These are phyloP conservation scores for Nannoperca australis DNA, from an alignment of 2,797 vertebrate genomes.

Conservation along the genomic window DNA sequence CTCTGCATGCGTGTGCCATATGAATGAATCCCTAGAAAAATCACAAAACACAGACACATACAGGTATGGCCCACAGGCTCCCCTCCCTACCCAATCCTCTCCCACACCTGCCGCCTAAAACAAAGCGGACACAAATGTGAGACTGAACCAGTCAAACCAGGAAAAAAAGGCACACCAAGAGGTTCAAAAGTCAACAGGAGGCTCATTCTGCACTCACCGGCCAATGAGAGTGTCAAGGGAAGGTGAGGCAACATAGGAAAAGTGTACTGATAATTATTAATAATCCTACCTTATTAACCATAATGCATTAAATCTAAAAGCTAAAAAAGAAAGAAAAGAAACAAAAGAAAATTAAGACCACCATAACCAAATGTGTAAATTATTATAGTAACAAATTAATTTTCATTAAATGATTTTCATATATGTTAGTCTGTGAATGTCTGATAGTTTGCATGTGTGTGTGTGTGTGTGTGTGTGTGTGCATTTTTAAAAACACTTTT, in stretches of 20 bases:
- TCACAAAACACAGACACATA: conserved; percentile 44
- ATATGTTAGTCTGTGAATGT: conserved; percentile 25
- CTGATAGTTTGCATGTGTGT: conserved; percentile 1
- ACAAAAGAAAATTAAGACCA: conserved; percentile 18
- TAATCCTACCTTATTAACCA: conserved; percentile 18
- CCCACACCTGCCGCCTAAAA: conserved; percentile 61
- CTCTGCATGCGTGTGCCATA: conserved; percentile 71
- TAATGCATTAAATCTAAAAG: conserved; percentile 23
- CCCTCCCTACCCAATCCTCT: conserved; percentile 55
- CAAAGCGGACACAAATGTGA: conserved; percentile 65
- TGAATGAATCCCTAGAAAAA: conserved; percentile 63
- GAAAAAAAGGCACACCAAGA: conserved; percentile 72
- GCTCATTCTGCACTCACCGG: conserved; percentile 88
- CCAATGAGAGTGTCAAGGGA: conserved; percentile 92
- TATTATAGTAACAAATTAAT: conserved; percentile 10
- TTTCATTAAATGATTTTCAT: conserved; percentile 27
- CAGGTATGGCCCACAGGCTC: conserved; percentile 59
- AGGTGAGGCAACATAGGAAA: conserved; percentile 94
- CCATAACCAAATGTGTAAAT: conserved; percentile 37
- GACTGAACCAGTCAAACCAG: conserved; percentile 70
- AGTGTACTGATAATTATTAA: conserved; percentile 66
- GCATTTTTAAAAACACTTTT: not conserved
- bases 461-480: not conserved
- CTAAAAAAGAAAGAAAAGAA: not conserved
- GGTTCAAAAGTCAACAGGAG: conserved; percentile 76